A percentile compares a stretch with the other conserved stretches of the same genome.
phyloP scores from a whole-genome alignment of 2,113 vertebrate species.

The Prochilodus magdalenae region DNA sequence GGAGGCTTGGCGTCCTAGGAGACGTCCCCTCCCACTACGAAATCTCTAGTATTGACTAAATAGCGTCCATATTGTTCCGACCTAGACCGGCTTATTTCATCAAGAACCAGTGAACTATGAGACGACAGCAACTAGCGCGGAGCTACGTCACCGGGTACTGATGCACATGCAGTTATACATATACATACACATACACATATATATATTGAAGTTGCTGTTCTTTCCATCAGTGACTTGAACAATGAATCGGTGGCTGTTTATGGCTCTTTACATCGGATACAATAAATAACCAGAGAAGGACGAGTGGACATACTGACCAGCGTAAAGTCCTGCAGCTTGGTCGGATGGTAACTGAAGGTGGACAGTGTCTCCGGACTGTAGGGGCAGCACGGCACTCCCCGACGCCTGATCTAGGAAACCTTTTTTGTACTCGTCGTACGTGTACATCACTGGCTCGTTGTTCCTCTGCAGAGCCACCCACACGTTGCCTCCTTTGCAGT shows the following conservation, averaged over 20 bases:
- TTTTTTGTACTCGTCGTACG: conserved; percentile 96
- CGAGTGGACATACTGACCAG: conserved; percentile 93
- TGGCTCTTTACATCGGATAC: conserved; percentile 87
- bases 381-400: conserved; percentile 90
- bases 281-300: conserved; percentile 98
- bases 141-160: not conserved
- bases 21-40: no score
- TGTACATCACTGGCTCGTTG: conserved; percentile 96
- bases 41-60: not conserved
- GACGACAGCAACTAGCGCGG: not conserved
- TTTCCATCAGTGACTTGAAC: not conserved
- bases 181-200: not conserved
- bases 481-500: conserved; percentile 95
- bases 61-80: not conserved
- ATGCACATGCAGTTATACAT: conserved; percentile 6
- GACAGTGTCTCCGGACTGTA: conserved; percentile 88
- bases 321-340: conserved; percentile 95
- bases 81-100: not conserved
- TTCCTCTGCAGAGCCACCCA: conserved; percentile 98
- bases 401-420: conserved; percentile 96
- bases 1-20: no score
- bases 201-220: not conserved
- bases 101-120: not conserved
- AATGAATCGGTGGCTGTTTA: conserved; percentile 10
- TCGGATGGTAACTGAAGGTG: conserved; percentile 94